Evolutionary conservation across 2,797 vertebrate species (phyloP).

Genomic region (Echiichthys vipera): DNA sequence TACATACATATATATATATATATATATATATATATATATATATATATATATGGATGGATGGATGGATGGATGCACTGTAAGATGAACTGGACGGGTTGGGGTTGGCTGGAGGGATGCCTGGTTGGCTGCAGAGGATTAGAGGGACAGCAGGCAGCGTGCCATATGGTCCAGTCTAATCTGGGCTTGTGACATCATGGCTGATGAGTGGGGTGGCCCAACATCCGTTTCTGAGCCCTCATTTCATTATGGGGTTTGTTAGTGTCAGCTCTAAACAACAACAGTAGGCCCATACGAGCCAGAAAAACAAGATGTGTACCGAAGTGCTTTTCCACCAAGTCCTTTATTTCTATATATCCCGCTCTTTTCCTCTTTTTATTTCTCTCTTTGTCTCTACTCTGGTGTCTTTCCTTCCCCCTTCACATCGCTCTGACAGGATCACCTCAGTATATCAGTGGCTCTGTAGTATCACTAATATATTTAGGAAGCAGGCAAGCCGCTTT

Average conservation of each 20-base stretch:
- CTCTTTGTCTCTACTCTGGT: not conserved
- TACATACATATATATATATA: not conserved
- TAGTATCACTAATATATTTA: conserved; percentile 48
- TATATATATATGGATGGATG: conserved; percentile 1
- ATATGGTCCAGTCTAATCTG: conserved; percentile 85
- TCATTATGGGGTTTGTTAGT: conserved; percentile 60
- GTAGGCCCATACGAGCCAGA: conserved; percentile 30
- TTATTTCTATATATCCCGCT: not conserved
- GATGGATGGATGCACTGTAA: conserved; percentile 5
- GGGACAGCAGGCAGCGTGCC: conserved; percentile 78
- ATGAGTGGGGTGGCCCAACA: conserved; percentile 70
- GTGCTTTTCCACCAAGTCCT: not conserved
- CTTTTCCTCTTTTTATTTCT: not conserved
- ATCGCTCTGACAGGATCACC: conserved; percentile 50
- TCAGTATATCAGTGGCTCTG: conserved; percentile 32
- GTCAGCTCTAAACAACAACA: conserved; percentile 67
- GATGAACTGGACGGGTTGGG: not conserved
- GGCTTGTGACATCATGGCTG: conserved; percentile 82
- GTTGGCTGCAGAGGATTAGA: conserved; percentile 77
- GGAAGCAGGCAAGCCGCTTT: conserved; percentile 38
- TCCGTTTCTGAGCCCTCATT: conserved; percentile 54
- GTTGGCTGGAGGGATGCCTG: conserved; percentile 39
- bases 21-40: not conserved
- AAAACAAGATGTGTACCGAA: conserved; percentile 19
- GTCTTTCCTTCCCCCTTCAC: too few species aligned